Evolutionary conservation across 2,888 invertebrate genomes (phyloP), one percentile per base, ranked within the genome.

Genomic region (Hedya salicella): DNA sequence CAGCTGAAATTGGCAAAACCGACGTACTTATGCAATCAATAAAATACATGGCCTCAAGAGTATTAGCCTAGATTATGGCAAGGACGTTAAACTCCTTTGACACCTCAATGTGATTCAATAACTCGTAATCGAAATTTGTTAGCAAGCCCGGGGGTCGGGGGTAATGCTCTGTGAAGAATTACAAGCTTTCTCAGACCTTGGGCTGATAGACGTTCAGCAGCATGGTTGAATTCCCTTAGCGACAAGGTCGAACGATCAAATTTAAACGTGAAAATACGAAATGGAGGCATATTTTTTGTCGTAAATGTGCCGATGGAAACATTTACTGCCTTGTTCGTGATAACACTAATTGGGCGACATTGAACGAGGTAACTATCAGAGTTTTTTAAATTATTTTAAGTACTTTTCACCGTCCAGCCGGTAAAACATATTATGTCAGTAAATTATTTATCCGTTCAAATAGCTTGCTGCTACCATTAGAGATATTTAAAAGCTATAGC

Each of bases 121-220:
- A 67, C n/a, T 59, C 67, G 44, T 64, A 68, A 64, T 61, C 54
- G 49, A 56, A 68, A 68, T 67, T 48, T 67, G 62, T 60, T 66
- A 54, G 54, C 40, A 65, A 60, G 52, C 32, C 60, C 19, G 62
- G 70, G 70, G 71, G 71, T 69, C 69, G 68, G 66, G 71, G 66
- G 71, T 73, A 73, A 72, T 50, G 71, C 53, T 71, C 71, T 76
- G 64, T 59, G 64, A 76, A 73, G 75, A 71, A 65, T 71, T 72
- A 70, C 71, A 67, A 76, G 77, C 74, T 78, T 73, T 79, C 77
- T 71, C 70, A 83, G 80, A 80, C 83, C 78, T 81, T 80, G 78
- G 74, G 78, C 67, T 71, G 71, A 70, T 73, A 76, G 77, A 79
- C 78, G 67, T 67, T 67, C 69, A 70, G 69, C 66, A 72, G 68